Base-by-base conservation (phyloP, 2,888 invertebrate genomes). In the Isoperla grammatica region DNA sequence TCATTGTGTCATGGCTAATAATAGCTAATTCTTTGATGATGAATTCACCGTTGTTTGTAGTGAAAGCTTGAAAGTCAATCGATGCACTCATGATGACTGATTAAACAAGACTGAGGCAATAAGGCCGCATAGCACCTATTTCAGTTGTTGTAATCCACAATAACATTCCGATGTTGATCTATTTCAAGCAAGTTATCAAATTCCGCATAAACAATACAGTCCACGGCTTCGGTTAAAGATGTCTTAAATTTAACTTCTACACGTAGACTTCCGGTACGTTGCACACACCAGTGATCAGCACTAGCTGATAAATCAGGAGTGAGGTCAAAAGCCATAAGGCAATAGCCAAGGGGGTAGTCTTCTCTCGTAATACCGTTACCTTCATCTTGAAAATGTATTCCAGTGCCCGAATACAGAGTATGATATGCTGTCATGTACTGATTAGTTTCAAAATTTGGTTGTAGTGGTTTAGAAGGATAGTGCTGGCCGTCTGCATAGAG, bases 371-470 rank as follows among this genome's bases (percentile, higher is more conserved):
- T 40, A 12, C 15, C 40, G 11, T 40, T 40, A 12, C 40, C 12
- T 15, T 40, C 40, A 40, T 40, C 15, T 40, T 57, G 43, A 13
- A 60, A 45, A 42, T 22, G 22, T 13, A 39, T 29, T 35, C 49
- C 57, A 1, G 56, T 58, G 8, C 35, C 49, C 2, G 46, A 48
- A 54, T 61, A 64, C 2, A 64, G 22, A 23, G 46, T 60, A 8
- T 60, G 43, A 39, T 61, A 63, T 9, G 53, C 57, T 22, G 45
- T 54, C 11, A 63, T 15, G 22, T 40, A 40, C 12, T 13, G 40
- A 15, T 12, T 40, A 5, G 12, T 40, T 6, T 40, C 40, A 40
- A 40, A 40, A 15, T 40, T 40, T 12, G n/a, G 40, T 12, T 13
- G 40, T 40, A 12, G 15, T 4, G 15, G 40, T 12, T 40, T 40